Base-by-base conservation (phyloP, 1,140 invertebrate species). In the Drosophila mojavensis region DNA sequence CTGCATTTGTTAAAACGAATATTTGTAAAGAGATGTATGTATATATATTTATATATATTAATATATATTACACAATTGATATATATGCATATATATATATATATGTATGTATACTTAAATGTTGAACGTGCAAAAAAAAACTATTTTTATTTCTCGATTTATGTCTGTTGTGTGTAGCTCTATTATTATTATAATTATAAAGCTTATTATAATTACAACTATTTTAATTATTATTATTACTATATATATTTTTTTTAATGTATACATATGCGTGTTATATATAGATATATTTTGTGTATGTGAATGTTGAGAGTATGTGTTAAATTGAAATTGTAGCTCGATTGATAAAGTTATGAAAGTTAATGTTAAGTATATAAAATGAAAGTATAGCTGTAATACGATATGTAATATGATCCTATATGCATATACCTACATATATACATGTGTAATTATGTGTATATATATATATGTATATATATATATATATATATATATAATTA, bases 1-100 rank as follows among this genome's bases (percentile, higher is more conserved):
- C 68, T 76, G 74, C 74, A 76, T 76, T 76, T 76, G 74, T 76
- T 76, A 45, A 76, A 76, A 71, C 61, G 61, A 76, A 75, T 65
- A 74, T 75, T 43, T 11, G 9, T 53, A 41, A 43, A 43, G 10
- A 43, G 28, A 53, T 51, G 43, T 15, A 51, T 36, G 10, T 53
- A 15, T 4, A 53, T 55, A 53, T 24, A 11, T 9, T 0, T 33
- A 9, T 11, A 3, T 39, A 39, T 39, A 39, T 39, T 39, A 11
- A 63, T 55, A 11, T 43, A n/a, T n/a, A n/a, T n/a, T n/a, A n/a
- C n/a, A 26, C 28, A 30, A 26, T 26, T 36, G 10, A 63, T 54
- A 28, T 28, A 63, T 55, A 11, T 43, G 15, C 43, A 55, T 43
- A 24, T 43, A 30, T 45, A 45, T 41, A 24, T 4, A 48, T 24